Evolutionary conservation across 2,888 invertebrate genomes (phyloP), one percentile per base, ranked within the genome.

Genomic region (Agrilus mali): DNA sequence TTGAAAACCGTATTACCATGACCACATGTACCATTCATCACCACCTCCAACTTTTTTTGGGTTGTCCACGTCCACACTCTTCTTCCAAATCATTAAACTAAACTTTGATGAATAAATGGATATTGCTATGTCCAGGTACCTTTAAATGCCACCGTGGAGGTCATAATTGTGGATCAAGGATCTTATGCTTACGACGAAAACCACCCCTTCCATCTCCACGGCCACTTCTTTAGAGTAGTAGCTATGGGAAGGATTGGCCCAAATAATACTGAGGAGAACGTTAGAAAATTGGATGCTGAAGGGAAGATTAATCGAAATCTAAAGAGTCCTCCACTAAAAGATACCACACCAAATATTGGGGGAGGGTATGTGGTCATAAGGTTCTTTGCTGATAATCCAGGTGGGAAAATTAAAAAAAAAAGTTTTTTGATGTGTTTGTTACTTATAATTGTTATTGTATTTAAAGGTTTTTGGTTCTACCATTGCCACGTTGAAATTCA

Each of bases 141-240:
- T 4, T 13, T 42, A 4, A 40, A 45, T 27, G 36, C 45, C 7
- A 16, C 17, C 6, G 47, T 47, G 7, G 47, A 47, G 37, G 22
- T 47, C 4, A 45, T 47, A 17, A 27, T 47, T 15, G 40, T 45
- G 31, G 40, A 42, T 20, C 33, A 42, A 37, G 38, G 16, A 2
- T 27, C 27, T 2, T 27, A 3, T 10, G 10, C 2, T 27, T 8
- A 27, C 10, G 4, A 27, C 10, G 22, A 38, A 20, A 15, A 36
- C 32, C 47, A 47, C 36, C 43, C 47, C 2, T 38, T 47, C 8
- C 47, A 47, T 35, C 35, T 47, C 10, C 47, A 47, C 31, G 47
- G 47, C 4, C 36, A 41, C 17, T 35, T 22, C 7, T 44, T 47
- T 33, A n/a, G 44, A 15, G 36, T 44, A 13, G 8, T 47, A 10